A percentile compares a stretch with the other conserved stretches of the same genome.
phyloP scores from a whole-genome alignment of 2,797 vertebrate genomes.

The Varecia variegata region DNA sequence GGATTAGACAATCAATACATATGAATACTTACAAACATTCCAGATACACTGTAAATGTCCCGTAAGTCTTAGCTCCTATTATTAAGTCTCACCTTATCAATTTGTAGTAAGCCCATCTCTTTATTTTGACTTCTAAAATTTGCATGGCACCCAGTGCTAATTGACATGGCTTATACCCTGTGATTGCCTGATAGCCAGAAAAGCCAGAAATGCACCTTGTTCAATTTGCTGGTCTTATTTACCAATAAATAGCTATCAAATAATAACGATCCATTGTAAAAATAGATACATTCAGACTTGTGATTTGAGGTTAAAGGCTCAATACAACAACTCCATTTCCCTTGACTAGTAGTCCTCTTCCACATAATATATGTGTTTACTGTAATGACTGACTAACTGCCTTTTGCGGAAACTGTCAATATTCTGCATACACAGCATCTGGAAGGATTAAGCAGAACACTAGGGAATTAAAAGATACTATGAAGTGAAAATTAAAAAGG shows the following conservation, averaged over 20 bases:
- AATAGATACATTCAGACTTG: slow-evolving; percentile 24
- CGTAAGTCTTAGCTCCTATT: not conserved
- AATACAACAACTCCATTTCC: slow-evolving; percentile 25
- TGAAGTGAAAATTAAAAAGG: slow-evolving; percentile 56
- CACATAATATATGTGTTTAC: slow-evolving; percentile 11
- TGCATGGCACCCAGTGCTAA: not conserved
- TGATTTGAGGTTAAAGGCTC: slow-evolving; percentile 44
- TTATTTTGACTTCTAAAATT: not conserved
- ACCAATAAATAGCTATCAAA: not conserved
- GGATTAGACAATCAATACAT: not conserved
- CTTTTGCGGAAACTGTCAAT: slow-evolving; percentile 15
- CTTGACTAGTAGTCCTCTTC: slow-evolving; percentile 36
- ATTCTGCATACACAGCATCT: not conserved
- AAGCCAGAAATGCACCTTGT: not conserved
- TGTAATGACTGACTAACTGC: slow-evolving; percentile 27
- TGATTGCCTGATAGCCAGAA: not conserved
- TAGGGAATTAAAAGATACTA: slow-evolving; percentile 54
- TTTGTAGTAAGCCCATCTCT: not conserved
- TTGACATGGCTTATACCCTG: not conserved
- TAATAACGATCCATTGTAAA: slow-evolving; percentile 19
- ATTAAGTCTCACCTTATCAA: not conserved
- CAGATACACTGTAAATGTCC: not conserved
- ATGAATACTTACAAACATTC: not conserved
- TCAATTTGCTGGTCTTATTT: slow-evolving; percentile 33
- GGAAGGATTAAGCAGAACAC: slow-evolving; percentile 53